Evolutionary conservation across 2,113 vertebrate species (phyloP).

Genomic region (Pelodiscus sinensis): DNA sequence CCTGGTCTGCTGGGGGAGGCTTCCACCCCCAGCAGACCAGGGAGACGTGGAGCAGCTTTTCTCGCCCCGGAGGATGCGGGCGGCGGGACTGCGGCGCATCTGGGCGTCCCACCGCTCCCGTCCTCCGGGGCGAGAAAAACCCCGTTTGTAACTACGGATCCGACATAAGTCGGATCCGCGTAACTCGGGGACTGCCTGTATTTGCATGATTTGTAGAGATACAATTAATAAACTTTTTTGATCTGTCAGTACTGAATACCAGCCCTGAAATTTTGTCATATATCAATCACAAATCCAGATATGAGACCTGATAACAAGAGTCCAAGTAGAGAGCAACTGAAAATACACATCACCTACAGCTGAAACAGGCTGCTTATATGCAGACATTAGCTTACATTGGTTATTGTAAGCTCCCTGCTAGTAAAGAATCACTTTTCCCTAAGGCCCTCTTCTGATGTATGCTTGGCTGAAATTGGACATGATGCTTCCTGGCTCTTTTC

Average conservation of each 20-base stretch:
- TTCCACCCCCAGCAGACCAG: too few relatives aligned
- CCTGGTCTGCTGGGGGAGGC: too few relatives aligned
- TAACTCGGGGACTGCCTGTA: too few relatives aligned
- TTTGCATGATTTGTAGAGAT: neutral
- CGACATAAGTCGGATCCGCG: too few relatives aligned
- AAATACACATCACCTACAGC: neutral
- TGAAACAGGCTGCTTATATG: rapidly evolving
- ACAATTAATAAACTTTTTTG: neutral
- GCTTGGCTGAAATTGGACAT: neutral
- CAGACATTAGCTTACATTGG: neutral
- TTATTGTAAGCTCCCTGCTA: neutral
- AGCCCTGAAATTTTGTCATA: rapidly evolving
- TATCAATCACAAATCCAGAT: neutral
- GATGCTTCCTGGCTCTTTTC: neutral
- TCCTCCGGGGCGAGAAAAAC: too few relatives aligned
- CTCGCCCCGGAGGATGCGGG: too few relatives aligned
- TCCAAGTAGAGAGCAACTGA: neutral
- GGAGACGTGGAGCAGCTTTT: too few relatives aligned
- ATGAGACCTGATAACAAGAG: neutral
- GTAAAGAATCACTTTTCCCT: neutral
- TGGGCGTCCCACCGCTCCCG: too few relatives aligned
- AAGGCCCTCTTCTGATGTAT: neutral
- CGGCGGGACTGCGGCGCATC: too few relatives aligned
- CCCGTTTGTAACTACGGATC: too few relatives aligned
- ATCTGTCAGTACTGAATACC: neutral